phyloP scores from a whole-genome alignment of 2,113 vertebrate genomes.

The Lynx canadensis region DNA sequence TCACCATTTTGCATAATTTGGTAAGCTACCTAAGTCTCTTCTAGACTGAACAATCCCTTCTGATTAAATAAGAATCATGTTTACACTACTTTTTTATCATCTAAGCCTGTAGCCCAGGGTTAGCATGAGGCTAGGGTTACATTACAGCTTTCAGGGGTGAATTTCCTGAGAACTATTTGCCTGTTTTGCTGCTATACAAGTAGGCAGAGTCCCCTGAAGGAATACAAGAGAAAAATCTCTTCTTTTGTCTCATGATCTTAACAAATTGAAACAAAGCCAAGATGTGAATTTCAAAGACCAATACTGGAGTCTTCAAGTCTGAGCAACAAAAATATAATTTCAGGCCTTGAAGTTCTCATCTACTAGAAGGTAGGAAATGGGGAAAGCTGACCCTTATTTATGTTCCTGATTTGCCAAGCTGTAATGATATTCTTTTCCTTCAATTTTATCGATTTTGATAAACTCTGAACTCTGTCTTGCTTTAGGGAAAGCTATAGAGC shows the following conservation, averaged over 20 bases:
- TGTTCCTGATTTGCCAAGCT: conserved; percentile 40
- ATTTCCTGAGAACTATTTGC: conserved; percentile 31
- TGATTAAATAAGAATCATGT: conserved; percentile 25
- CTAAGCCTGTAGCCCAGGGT: not conserved
- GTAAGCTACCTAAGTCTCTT: not conserved
- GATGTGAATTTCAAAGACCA: not conserved
- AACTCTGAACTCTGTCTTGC: conserved; percentile 80
- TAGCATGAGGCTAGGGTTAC: not conserved
- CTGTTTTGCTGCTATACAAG: not conserved
- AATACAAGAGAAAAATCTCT: not conserved
- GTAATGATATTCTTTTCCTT: conserved; percentile 74
- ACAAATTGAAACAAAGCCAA: conserved; percentile 27
- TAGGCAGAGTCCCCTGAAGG: not conserved
- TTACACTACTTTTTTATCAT: not conserved
- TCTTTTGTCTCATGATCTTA: not conserved
- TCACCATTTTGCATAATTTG: not conserved
- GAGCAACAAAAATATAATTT: conserved; percentile 23
- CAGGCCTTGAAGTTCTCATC: not conserved
- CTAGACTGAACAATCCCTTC: not conserved
- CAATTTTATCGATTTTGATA: conserved; percentile 81
- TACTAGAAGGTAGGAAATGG: not conserved
- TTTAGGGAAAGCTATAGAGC: conserved; percentile 72
- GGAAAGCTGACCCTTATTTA: conserved; percentile 14
- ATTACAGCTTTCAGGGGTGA: not conserved
- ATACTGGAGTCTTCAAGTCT: not conserved